These are phyloP conservation scores for Hycleus cichorii DNA, from an alignment of 1,140 invertebrate species.

Conservation along the genomic window DNA sequence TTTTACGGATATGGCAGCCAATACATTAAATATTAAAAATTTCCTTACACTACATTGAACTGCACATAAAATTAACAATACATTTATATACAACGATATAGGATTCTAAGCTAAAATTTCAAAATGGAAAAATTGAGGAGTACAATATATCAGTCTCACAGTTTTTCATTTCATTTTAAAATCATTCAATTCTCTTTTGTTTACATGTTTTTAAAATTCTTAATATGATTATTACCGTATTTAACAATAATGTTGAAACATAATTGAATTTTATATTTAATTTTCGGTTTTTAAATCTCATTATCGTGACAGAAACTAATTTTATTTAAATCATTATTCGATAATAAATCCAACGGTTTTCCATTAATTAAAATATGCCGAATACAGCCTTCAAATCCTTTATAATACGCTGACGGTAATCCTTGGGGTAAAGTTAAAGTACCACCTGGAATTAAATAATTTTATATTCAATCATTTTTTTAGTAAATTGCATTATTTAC, in stretches of 20 bases:
- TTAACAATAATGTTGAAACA: not conserved
- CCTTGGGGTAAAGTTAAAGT: conserved; percentile 32
- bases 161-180: conserved; percentile 7
- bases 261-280: not conserved
- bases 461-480: not conserved
- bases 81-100: conserved; percentile 14
- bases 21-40: not conserved
- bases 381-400: conserved; percentile 39
- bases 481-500: conserved; percentile 38
- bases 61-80: conserved; percentile 15
- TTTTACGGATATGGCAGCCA: conserved; percentile 7
- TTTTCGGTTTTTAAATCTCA: conserved; percentile 32
- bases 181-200: conserved; percentile 2
- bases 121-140: conserved; percentile 18
- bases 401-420: conserved; percentile 37
- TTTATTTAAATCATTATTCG: conserved; percentile 32
- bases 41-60: conserved; percentile 3
- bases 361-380: conserved; percentile 34
- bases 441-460: conserved; percentile 28
- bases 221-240: not conserved
- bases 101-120: conserved; percentile 9
- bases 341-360: conserved; percentile 35
- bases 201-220: not conserved
- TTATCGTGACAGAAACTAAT: conserved; percentile 39
- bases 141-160: conserved; percentile 26